Percentiles rank a stretch among this genome's conserved stretches.
Evolutionary conservation across 2,797 vertebrate species (phyloP).

Genomic region (Margarornis squamiger): DNA sequence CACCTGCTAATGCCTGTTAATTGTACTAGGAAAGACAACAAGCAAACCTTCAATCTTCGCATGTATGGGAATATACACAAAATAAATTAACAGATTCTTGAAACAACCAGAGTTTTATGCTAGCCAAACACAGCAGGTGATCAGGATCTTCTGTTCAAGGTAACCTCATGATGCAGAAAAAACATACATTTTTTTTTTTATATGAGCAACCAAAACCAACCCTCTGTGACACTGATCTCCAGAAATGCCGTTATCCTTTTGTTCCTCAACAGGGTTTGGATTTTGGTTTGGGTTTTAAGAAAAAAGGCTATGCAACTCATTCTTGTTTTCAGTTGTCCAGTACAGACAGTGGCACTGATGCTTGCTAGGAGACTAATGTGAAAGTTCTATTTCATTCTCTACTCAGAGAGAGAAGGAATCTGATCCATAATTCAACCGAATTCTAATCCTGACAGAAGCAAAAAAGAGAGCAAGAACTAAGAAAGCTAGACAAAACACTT

Average conservation of each 20-base stretch:
- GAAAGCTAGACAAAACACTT: not conserved
- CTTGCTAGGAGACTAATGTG: not conserved
- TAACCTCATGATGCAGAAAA: not conserved
- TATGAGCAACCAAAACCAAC: not conserved
- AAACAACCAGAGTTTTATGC: not conserved
- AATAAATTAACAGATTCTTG: not conserved
- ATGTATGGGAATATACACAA: not conserved
- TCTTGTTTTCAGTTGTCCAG: not conserved
- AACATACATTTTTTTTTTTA: not conserved
- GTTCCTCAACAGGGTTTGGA: not conserved
- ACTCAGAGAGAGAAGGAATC: not conserved
- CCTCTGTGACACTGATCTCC: not conserved
- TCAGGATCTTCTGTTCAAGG: not conserved
- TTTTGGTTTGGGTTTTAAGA: not conserved
- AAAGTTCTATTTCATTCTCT: not conserved
- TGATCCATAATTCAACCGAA: not conserved
- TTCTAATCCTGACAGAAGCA: not conserved
- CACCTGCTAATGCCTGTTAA: not conserved
- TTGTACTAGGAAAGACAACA: accelerated
- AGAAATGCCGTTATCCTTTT: not conserved
- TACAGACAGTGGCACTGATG: not conserved
- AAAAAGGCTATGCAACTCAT: not conserved
- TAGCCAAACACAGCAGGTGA: not conserved
- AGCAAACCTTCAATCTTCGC: not conserved
- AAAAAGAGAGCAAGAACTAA: not conserved